Conservation (phyloP, 1,140 invertebrate species). For the Kradibia gibbosae region DNA sequence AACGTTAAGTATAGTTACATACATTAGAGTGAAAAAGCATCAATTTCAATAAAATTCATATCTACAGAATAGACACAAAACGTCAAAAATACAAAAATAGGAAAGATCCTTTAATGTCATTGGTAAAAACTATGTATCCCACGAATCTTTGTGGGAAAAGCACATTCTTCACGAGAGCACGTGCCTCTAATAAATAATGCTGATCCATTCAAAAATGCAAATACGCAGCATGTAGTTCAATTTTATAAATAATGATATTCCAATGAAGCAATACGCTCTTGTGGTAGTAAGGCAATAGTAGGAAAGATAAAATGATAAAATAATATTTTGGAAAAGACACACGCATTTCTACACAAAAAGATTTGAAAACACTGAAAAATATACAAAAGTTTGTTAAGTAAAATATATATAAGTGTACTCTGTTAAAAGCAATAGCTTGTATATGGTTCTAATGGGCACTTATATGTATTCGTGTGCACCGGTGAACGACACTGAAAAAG, state of each 20-base stretch:
- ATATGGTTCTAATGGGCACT: neutral
- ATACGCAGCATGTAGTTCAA: constrained; percentile 40
- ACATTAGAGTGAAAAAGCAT: too few species aligned
- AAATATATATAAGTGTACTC: constrained; percentile 5
- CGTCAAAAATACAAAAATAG: too few species aligned
- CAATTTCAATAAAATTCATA: too few species aligned
- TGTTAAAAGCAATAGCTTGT: constrained; percentile 42
- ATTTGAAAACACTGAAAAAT: constrained; percentile 18
- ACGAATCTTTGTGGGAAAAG: constrained; percentile 9
- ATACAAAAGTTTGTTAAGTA: constrained; percentile 28
- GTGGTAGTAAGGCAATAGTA: neutral
- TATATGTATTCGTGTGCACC: neutral
- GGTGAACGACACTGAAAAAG: constrained; percentile 29
- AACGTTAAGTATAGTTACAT: too few species aligned
- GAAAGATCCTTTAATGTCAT: too few species aligned
- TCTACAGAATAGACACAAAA: too few species aligned
- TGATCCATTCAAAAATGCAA: constrained; percentile 9
- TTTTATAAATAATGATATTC: constrained; percentile 50
- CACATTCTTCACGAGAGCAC: neutral
- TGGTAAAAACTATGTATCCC: neutral
- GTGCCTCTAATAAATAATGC: constrained; percentile 32
- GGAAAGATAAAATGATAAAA: neutral
- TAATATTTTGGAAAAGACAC: neutral
- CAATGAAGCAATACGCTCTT: neutral
- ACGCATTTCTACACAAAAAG: neutral